Conservation (phyloP, 2,797 vertebrate species). For the Peromyscus aztecus region DNA sequence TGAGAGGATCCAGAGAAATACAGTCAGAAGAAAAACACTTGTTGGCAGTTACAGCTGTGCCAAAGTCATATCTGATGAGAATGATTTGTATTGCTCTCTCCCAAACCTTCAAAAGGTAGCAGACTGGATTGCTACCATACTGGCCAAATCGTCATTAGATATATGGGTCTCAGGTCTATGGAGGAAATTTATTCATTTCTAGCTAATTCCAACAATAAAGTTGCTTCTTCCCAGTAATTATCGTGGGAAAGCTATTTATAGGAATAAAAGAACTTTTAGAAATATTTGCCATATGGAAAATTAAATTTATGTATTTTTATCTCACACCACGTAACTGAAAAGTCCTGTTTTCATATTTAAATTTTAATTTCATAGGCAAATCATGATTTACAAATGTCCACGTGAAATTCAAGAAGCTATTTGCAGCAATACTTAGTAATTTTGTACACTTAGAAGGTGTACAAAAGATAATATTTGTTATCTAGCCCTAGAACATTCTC, state of each 20-base stretch:
- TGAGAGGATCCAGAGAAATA: neutral
- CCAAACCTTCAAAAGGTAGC: neutral
- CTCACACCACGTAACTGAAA: neutral
- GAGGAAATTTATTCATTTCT: neutral
- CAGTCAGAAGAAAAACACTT: neutral
- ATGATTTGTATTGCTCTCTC: neutral
- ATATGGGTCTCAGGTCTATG: neutral
- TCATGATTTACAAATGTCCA: neutral
- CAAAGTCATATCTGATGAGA: neutral
- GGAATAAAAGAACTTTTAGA: neutral
- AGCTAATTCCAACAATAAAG: neutral
- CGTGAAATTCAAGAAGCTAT: neutral
- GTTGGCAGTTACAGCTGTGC: neutral
- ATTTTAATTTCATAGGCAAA: neutral
- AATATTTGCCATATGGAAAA: neutral
- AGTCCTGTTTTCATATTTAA: neutral
- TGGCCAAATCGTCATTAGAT: neutral
- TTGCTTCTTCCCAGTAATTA: neutral
- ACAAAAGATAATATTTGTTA: neutral
- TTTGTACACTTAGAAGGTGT: neutral
- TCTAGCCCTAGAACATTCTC: neutral
- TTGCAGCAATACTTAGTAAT: neutral
- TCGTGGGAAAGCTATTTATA: neutral
- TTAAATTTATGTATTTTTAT: constrained; percentile 23
- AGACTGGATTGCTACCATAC: neutral